phyloP scores from a whole-genome alignment of 2,113 vertebrate genomes.

The Malaclemys terrapin region DNA sequence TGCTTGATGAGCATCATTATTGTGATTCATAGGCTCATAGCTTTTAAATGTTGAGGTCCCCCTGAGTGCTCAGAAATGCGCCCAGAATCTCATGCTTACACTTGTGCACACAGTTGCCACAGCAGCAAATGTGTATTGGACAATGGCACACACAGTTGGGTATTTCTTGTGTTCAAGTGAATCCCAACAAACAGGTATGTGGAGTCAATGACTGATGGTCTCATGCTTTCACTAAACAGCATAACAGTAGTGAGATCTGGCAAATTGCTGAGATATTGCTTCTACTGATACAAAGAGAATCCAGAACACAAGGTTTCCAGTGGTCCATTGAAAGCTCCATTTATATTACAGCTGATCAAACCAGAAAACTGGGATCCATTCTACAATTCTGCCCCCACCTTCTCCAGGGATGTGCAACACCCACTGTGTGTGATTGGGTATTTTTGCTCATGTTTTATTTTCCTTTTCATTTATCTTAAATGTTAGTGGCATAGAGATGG shows the following conservation, averaged over 20 bases:
- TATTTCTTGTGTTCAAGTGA: neutral
- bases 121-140: accelerated
- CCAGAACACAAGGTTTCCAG: neutral
- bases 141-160: accelerated
- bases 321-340: neutral
- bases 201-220: neutral
- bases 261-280: neutral
- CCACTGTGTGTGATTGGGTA: neutral
- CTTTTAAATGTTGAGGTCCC: no score
- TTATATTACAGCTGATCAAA: neutral
- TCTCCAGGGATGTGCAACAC: neutral
- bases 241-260: accelerated
- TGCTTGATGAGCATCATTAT: neutral
- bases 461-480: neutral
- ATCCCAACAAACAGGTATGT: neutral
- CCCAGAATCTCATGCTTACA: neutral
- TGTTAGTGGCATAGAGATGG: accelerated
- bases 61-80: neutral
- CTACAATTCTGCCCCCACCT: neutral
- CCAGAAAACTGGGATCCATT: neutral
- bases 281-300: neutral
- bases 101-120: neutral
- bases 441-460: neutral
- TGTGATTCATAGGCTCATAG: no score
- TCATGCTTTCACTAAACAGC: neutral